Base-by-base conservation (phyloP, 2,888 invertebrate species). In the Drosophila neotestacea region DNA sequence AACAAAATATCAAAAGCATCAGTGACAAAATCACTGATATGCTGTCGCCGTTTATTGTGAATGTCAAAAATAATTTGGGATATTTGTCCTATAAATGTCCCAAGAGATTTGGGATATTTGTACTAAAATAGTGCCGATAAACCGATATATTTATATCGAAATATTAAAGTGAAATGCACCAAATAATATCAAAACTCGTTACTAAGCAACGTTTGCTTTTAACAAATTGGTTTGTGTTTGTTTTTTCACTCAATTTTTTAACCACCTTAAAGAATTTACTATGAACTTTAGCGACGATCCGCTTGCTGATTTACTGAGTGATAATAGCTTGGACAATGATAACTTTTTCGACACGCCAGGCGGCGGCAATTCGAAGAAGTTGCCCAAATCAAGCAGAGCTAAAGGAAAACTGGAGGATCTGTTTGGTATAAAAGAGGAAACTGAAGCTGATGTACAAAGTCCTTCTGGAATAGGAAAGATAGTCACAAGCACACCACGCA, bases 311-410 rank as follows among this genome's bases (percentile, higher is more conserved):
- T 91, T 95, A 48, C 77, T 91, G 0, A 95, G 95, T 85, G 95
- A 95, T 86, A 95, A 94, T 65, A 95, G 95, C 81, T 94, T 95
- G 80, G 95, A 96, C 82, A 95, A 95, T 81, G 96, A 96, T 82
- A 95, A 95, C 91, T 96, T 96, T 85, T 96, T 95, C 83, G 95
- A 95, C 0, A 6, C 32, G 7, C 6, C 32, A 32, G 32, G 7
- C 7, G 75, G 71, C 4, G 69, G 46, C n/a, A 50, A 52, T 27
- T 47, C 47, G 5, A 81, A 86, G 51, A 81, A 80, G 62, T 27
- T 74, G 0, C 46, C 73, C 1, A 79, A 77, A 38, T 5, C 73
- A 5, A 16, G 7, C 5, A 83, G 85, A 28, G 50, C 75, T 0
- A 90, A 89, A 51, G 80, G 79, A 11, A 92, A 91, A 65, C 77